Conservation (phyloP, 2,888 invertebrate species). For the Melanchra persicariae region DNA sequence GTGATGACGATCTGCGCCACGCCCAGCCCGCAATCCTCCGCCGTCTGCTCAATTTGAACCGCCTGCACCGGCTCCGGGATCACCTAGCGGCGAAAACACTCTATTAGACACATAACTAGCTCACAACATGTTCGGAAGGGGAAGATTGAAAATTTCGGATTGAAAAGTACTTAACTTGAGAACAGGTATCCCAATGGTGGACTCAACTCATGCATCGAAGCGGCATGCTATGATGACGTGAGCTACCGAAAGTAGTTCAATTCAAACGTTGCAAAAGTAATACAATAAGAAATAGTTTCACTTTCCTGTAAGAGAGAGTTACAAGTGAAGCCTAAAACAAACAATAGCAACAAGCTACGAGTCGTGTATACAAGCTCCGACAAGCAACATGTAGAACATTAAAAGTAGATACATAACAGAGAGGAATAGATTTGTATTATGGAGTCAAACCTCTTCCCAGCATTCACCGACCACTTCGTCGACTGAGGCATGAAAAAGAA, state of each 20-base stretch:
- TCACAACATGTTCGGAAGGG: slow-evolving; percentile 1
- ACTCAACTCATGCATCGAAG: slow-evolving; percentile 62
- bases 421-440: slow-evolving; percentile 68
- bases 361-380: slow-evolving; percentile 73
- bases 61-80: slow-evolving; percentile 72
- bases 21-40: slow-evolving; percentile 92
- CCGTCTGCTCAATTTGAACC: slow-evolving; percentile 84
- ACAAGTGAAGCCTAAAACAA: slow-evolving; percentile 61
- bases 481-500: slow-evolving; percentile 88
- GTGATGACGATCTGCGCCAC: slow-evolving; percentile 98
- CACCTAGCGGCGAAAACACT: slow-evolving; percentile 57
- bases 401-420: slow-evolving; percentile 54
- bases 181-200: slow-evolving; percentile 45
- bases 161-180: slow-evolving; percentile 31
- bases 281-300: slow-evolving; percentile 15
- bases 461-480: slow-evolving; percentile 86
- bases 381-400: slow-evolving; percentile 64
- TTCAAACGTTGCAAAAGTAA: slow-evolving; percentile 16
- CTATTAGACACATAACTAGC: slow-evolving; percentile 16
- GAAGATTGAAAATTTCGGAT: slow-evolving; percentile 9
- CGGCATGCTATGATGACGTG: slow-evolving; percentile 67
- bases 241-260: slow-evolving; percentile 47
- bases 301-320: slow-evolving; percentile 40
- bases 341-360: slow-evolving; percentile 72
- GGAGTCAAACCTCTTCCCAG: slow-evolving; percentile 87